Evolutionary conservation across 2,888 invertebrate genomes (phyloP), one percentile per base, ranked within the genome.

Genomic region (Rotaria magnacalcarata): DNA sequence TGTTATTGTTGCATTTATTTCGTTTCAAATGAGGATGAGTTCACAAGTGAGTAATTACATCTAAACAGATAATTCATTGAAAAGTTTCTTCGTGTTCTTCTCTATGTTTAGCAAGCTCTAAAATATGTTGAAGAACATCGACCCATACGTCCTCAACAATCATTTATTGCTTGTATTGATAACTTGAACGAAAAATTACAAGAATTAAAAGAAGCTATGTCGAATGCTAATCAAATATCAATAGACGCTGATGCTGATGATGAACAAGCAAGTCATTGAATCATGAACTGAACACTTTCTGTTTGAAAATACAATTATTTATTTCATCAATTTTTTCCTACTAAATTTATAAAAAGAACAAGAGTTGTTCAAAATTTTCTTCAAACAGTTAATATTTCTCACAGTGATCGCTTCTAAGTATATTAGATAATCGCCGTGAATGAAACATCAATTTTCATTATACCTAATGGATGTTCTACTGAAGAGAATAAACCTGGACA

Each of bases 1-100:
- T 8, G 86, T 91, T n/a, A 87, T 90, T 14, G 88, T 90, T 21
- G 91, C 91, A n/a, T 90, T 75, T 47, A 47, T 75, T 75, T 75
- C 75, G 24, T 75, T 75, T 43, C 41, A 47, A 43, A 75, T 43
- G 75, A 43, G 75, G 43, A 75, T 75, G 21, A 75, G 6, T 19
- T 75, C 75, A 21, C 24, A 41, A 47, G 75, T 75, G 47, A 16
- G 52, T 52, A 16, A 16, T 16, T 6, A 52, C 4, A 16, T 34
- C 34, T 34, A 34, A 34, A 34, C 34, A 34, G 34, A 34, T 34
- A 34, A 34, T 34, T 34, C 34, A 34, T 34, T 34, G 34, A 34
- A 34, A 34, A 34, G 34, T 43, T 75, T 24, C 47, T n/a, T 41
- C 4, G 50, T 14, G 8, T 50, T 50, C 50, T 43, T 21, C 4